Base-by-base conservation (phyloP, 2,888 invertebrate genomes). In the Ennomos quercinarius region DNA sequence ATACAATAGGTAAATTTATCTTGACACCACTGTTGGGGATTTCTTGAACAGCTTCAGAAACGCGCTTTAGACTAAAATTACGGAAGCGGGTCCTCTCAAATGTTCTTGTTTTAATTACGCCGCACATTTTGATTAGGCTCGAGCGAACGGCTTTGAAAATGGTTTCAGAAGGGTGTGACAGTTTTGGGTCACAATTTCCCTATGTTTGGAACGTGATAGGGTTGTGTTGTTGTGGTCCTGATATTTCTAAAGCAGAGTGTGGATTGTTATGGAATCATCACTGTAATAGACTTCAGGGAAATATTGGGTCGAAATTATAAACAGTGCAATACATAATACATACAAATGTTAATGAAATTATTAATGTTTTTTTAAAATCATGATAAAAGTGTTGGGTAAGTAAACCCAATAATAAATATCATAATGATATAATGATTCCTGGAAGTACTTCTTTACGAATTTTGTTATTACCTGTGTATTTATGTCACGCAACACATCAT, bases 101-200 rank as follows among this genome's bases (percentile, higher is more conserved):
- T 51, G 12, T 47, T 41, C 38, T 17, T 45, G 43, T 40, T 52
- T 57, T 57, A 47, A 52, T 57, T 57, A 52, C 40, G 34, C 51
- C n/a, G 50, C 45, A 46, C 34, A 34, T 41, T 50, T 49, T 48
- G 48, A 48, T 55, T 17, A 10, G 49, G 50, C 17, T 42, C 34
- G 38, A 35, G 39, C 35, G 42, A 44, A 44, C 17, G 44, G 44
- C 38, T 59, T 53, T 41, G 35, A 5, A 40, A 48, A 57, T 43
- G 57, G 52, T 50, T 49, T 43, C 38, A 37, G 50, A 41, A 41
- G 43, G 42, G 9, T 40, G 54, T 66, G 67, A 67, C 68, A 67
- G 60, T 68, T 68, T 67, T 48, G 60, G 68, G 64, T 60, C 66
- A 56, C 36, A 44, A 41, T 44, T 27, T 43, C 44, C 13, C 17